Evolutionary conservation across 1,140 invertebrate genomes (phyloP).

Genomic region (Leptoteleia sp.): DNA sequence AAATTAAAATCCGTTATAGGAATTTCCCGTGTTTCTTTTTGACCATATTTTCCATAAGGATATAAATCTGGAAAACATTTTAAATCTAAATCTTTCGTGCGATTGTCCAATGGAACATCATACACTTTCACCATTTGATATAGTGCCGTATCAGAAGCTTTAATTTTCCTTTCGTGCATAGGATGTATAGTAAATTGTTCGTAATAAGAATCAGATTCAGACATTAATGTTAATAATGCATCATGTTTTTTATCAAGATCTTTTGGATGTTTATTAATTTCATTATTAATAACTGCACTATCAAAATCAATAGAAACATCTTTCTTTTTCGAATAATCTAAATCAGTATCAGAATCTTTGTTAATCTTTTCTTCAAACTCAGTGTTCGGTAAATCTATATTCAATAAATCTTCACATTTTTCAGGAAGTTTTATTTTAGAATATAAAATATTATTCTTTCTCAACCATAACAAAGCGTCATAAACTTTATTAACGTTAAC

Average conservation of each 20-base stretch:
- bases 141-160: slow-evolving; percentile 59
- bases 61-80: slow-evolving; percentile 72
- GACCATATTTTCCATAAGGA: slow-evolving; percentile 68
- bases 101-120: slow-evolving; percentile 58
- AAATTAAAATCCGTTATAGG: slow-evolving; percentile 65
- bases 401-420: slow-evolving; percentile 20
- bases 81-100: slow-evolving; percentile 61
- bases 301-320: no score
- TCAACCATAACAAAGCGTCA: slow-evolving; percentile 36
- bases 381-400: slow-evolving; percentile 10
- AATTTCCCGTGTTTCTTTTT: slow-evolving; percentile 52
- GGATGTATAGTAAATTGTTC: slow-evolving; percentile 63
- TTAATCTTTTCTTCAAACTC: slow-evolving; percentile 25
- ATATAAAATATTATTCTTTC: slow-evolving; percentile 39
- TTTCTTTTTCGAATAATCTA: no score
- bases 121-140: slow-evolving; percentile 71
- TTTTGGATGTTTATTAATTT: no score
- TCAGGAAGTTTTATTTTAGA: slow-evolving; percentile 29
- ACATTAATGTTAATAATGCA: slow-evolving; percentile 58
- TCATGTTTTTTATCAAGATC: slow-evolving; percentile 21
- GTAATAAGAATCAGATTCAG: slow-evolving; percentile 61
- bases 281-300: no score
- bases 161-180: slow-evolving; percentile 63
- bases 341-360: no score
- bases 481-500: slow-evolving; percentile 35